Percentiles rank a stretch among this genome's conserved stretches.
These are phyloP conservation scores for Pipra filicauda DNA, from an alignment of 2,113 vertebrate genomes.

Conservation along the genomic window DNA sequence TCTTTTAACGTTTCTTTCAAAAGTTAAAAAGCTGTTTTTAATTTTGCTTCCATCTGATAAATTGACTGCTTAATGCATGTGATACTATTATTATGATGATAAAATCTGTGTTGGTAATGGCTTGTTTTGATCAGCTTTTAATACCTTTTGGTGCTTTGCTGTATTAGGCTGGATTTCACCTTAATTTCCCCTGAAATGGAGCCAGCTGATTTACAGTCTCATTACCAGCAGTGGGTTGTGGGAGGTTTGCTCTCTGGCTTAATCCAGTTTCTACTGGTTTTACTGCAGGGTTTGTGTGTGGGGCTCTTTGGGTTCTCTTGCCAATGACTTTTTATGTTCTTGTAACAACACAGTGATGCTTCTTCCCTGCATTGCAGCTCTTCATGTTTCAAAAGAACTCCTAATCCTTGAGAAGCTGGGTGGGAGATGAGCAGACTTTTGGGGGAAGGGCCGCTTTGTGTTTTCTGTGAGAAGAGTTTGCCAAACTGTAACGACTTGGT, in stretches of 20 bases:
- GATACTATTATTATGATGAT: not conserved
- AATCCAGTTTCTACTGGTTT: not conserved
- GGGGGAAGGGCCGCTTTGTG: not conserved
- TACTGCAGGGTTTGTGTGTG: not conserved
- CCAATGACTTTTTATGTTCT: not conserved
- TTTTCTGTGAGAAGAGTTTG: not conserved
- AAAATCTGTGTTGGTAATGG: not conserved
- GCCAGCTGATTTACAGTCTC: not conserved
- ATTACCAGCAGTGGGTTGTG: not conserved
- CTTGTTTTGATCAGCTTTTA: not conserved
- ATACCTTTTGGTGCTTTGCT: not conserved
- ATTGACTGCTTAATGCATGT: not conserved
- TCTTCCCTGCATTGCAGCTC: not conserved
- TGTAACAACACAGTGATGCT: not conserved
- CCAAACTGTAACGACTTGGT: constrained; percentile 48
- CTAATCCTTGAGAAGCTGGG: not conserved
- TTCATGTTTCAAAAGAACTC: not conserved
- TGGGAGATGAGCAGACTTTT: not conserved
- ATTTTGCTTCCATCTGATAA: not conserved
- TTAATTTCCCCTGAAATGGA: not conserved
- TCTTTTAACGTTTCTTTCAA: not conserved
- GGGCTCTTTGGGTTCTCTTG: not conserved
- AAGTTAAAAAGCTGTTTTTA: not conserved
- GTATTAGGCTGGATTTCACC: not conserved
- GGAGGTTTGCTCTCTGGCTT: not conserved